Conservation (phyloP, 2,113 vertebrate species). For the Megaptera novaeangliae region DNA sequence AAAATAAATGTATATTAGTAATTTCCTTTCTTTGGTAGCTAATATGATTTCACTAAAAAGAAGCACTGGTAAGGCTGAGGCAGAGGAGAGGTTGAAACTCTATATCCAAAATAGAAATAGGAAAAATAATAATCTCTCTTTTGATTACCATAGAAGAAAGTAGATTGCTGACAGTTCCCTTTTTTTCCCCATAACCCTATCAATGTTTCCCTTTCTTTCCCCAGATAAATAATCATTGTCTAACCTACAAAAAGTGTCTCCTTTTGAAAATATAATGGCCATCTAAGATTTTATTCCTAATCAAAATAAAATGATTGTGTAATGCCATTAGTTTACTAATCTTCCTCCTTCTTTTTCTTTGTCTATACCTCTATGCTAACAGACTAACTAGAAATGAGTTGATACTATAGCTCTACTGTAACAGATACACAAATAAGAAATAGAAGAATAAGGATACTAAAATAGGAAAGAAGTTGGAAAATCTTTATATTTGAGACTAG, state of each 20-base stretch:
- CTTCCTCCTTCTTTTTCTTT: not conserved
- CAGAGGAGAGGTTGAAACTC: not conserved
- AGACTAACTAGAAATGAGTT: not conserved
- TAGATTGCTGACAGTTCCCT: not conserved
- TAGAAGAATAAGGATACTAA: not conserved
- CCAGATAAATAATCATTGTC: not conserved
- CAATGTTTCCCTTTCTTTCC: not conserved
- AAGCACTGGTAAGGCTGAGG: not conserved
- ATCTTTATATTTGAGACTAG: not conserved
- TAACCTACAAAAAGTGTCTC: not conserved
- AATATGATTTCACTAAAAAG: not conserved
- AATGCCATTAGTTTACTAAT: not conserved
- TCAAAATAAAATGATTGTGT: not conserved
- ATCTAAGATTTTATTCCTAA: not conserved
- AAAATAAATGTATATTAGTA: not conserved
- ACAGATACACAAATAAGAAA: not conserved
- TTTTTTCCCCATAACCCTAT: not conserved
- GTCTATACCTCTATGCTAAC: not conserved
- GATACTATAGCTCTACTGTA: not conserved
- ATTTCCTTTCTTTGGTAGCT: not conserved
- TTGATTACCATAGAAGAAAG: not conserved
- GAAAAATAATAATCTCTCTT: not conserved
- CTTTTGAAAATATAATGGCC: not conserved
- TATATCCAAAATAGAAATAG: not conserved
- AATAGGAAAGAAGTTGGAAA: not conserved